Evolutionary conservation across 2,888 invertebrate genomes (phyloP).

Genomic region (Drosophila melanocephala): DNA sequence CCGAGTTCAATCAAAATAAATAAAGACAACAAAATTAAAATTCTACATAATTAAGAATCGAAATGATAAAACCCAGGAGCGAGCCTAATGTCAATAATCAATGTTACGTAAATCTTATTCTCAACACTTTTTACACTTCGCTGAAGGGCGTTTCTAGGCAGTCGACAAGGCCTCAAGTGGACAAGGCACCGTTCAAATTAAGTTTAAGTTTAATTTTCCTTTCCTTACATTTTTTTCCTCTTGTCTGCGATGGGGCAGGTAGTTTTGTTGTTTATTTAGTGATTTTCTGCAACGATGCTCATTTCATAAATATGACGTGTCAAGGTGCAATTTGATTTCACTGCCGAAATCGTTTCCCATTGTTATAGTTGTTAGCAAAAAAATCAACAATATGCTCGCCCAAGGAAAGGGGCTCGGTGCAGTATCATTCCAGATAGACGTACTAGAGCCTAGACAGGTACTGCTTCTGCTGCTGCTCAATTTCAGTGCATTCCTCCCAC

Average conservation of each 20-base stretch:
- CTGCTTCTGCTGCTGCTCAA: conserved; percentile 16
- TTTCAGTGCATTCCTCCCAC: conserved; percentile 29
- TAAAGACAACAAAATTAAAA: neutral
- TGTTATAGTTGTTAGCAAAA: conserved; percentile 37
- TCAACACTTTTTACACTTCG: conserved; percentile 5
- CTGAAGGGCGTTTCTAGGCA: conserved; percentile 55
- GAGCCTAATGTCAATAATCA: neutral
- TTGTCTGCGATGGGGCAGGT: neutral
- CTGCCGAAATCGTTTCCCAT: conserved; percentile 38
- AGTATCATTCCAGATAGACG: conserved; percentile 39
- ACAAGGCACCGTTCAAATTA: conserved; percentile 22
- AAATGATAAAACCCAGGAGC: neutral
- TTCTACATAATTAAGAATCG: neutral
- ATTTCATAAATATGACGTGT: conserved; percentile 80
- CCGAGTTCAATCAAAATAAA: neutral
- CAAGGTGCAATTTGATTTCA: conserved; percentile 73
- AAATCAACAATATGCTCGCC: conserved; percentile 13
- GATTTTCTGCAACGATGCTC: conserved; percentile 78
- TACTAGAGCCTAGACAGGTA: conserved; percentile 38
- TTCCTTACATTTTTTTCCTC: conserved; percentile 10
- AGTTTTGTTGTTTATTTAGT: neutral
- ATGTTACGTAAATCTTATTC: neutral
- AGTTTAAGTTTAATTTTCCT: conserved; percentile 58
- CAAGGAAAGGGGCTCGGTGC: conserved; percentile 2
- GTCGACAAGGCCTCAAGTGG: conserved; percentile 65